Evolutionary conservation across 2,113 vertebrate species (phyloP), one percentile per base, ranked within the genome.

Genomic region (Callionymus lyra): DNA sequence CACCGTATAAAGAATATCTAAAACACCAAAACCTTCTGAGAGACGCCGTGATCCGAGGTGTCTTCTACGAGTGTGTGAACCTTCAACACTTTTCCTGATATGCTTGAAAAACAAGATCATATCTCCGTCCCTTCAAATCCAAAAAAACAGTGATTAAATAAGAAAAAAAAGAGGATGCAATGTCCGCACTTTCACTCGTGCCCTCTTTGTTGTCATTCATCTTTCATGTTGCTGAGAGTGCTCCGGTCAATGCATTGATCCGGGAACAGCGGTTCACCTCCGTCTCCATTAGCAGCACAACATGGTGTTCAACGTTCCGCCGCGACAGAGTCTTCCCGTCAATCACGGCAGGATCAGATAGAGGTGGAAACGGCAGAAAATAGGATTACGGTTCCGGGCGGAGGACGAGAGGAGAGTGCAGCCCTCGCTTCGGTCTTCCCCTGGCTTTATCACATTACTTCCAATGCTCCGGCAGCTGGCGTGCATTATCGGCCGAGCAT

Each of bases 401-500:
- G 65, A 56, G n/a, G n/a, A n/a, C n/a, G n/a, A n/a, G n/a, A n/a
- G 41, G 36, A 59, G 69, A 74, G 65, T 61, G 62, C 59, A 54
- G 59, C 38, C 34, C 47, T 27, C 59, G 61, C 53, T 56, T 53
- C 46, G n/a, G 51, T 72, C 53, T 58, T 53, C 33, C n/a, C 37
- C 50, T 34, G 33, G 41, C 53, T 65, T 72, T 47, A 77, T 81
- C 72, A 66, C 50, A 77, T 81, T 77, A 79, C 58, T 52, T 59
- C 58, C 65, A 67, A 71, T 55, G 62, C 51, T 56, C 47, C 63
- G 49, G 62, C 53, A 53, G 63, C 43, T 59, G 31, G 41, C 53
- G 31, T 62, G 57, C 58, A 68, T 68, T 63, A 65, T 61, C 56
- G 62, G 41, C 16, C 53, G 27, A 41, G 56, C 62, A 63, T 71